phyloP scores from a whole-genome alignment of 1,140 invertebrate genomes.

The Pemphigus obesinymphae region DNA sequence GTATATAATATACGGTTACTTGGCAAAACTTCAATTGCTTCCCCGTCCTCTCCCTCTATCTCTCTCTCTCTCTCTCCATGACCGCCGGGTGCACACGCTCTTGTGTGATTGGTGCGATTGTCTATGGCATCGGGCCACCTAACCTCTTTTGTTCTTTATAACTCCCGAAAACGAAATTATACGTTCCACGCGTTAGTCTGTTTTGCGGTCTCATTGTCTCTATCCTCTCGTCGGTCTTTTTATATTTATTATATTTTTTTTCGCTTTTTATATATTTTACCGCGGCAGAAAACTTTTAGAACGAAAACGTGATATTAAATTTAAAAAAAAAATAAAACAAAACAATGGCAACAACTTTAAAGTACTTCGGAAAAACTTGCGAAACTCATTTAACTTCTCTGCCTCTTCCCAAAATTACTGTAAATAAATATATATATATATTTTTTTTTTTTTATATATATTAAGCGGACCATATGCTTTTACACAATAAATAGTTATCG shows the following conservation, averaged over 20 bases:
- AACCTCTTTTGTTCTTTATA: slow-evolving; percentile 33
- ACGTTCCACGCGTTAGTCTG: slow-evolving; percentile 23
- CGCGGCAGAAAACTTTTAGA: background rate
- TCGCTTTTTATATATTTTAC: slow-evolving; percentile 3
- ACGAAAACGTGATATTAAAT: background rate
- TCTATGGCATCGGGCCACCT: slow-evolving; percentile 33
- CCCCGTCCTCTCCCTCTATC: background rate
- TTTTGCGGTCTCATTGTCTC: slow-evolving; percentile 1
- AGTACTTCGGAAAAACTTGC: background rate
- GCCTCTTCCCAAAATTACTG: no score
- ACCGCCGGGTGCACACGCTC: no score
- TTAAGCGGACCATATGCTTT: no score
- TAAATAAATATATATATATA: no score
- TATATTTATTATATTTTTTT: no score
- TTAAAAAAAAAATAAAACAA: background rate
- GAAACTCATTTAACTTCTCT: background rate
- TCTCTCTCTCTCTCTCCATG: no score
- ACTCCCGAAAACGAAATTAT: slow-evolving; percentile 6
- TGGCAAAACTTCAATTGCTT: slow-evolving; percentile 39
- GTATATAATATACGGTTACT: background rate
- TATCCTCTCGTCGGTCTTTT: background rate
- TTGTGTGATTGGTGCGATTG: no score
- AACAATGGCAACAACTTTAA: background rate
- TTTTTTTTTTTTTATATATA: no score
- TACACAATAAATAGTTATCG: no score